Evolutionary conservation across 2,888 invertebrate species (phyloP).

Genomic region (Drosophila pseudotakahashii): DNA sequence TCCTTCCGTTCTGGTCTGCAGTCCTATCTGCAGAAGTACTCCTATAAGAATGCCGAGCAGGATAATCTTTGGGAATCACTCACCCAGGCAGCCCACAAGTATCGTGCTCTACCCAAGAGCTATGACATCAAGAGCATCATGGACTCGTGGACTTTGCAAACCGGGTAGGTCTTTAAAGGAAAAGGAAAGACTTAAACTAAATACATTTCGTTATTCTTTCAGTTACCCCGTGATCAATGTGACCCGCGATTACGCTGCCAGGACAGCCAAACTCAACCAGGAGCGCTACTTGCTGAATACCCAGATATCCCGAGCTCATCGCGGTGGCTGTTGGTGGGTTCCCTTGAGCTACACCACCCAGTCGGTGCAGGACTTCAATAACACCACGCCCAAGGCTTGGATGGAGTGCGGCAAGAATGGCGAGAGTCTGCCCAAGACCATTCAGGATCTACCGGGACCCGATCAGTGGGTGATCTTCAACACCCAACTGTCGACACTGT

Average conservation of each 20-base stretch:
- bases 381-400: conserved; percentile 86
- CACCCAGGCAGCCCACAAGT: conserved; percentile 86
- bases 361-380: conserved; percentile 84
- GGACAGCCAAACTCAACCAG: conserved; percentile 86
- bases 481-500: conserved; percentile 89
- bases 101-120: conserved; percentile 85
- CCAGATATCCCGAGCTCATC: conserved; percentile 61
- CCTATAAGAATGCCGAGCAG: conserved; percentile 91
- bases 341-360: conserved; percentile 87
- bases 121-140: conserved; percentile 90
- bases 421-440: conserved; percentile 64
- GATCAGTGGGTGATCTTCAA: conserved; percentile 90
- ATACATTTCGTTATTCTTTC: accelerated
- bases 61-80: conserved; percentile 93
- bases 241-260: conserved; percentile 86
- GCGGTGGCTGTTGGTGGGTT: conserved; percentile 86
- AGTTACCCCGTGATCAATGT: conserved; percentile 90
- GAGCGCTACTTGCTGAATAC: conserved; percentile 84
- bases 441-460: conserved; percentile 83
- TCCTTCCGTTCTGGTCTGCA: conserved; percentile 88
- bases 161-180: conserved; percentile 85
- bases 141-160: conserved; percentile 94
- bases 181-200: not conserved
- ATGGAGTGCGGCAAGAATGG: conserved; percentile 83
- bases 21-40: conserved; percentile 87